Conservation (phyloP, 2,797 vertebrate species). For the Lepus townsendii region DNA sequence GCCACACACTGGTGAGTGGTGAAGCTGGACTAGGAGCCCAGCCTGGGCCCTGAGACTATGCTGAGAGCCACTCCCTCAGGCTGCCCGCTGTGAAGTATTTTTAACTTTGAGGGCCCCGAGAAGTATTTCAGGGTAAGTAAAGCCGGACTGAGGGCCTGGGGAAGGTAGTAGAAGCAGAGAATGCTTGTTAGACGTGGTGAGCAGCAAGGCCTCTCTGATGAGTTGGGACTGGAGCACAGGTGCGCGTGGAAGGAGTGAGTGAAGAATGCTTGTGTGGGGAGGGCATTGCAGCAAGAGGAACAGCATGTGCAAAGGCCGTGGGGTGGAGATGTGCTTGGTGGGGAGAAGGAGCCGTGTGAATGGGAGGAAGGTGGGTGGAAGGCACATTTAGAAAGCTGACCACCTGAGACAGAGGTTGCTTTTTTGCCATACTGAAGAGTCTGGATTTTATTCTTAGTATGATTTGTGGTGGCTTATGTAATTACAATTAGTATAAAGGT, state of each 20-base stretch:
- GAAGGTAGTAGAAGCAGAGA: background rate
- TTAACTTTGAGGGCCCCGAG: background rate
- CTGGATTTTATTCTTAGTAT: background rate
- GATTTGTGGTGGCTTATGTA: background rate
- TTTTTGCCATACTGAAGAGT: background rate
- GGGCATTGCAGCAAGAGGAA: background rate
- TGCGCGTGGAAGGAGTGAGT: background rate
- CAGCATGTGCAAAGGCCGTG: background rate
- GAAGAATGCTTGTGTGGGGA: background rate
- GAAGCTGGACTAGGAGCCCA: background rate
- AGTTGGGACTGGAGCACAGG: background rate
- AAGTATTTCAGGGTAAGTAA: background rate
- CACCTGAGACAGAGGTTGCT: background rate
- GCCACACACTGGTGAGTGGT: background rate
- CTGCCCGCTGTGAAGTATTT: background rate
- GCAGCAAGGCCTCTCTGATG: background rate
- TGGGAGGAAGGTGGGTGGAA: background rate
- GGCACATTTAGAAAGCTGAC: background rate
- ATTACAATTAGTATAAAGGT: background rate
- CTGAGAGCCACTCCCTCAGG: background rate
- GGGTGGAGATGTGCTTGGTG: background rate
- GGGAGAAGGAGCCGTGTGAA: background rate
- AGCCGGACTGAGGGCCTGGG: fast-evolving
- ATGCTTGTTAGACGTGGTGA: background rate
- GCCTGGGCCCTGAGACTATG: background rate